Conservation (phyloP, 2,113 vertebrate species). For the Ptilorrhoa leucosticta region DNA sequence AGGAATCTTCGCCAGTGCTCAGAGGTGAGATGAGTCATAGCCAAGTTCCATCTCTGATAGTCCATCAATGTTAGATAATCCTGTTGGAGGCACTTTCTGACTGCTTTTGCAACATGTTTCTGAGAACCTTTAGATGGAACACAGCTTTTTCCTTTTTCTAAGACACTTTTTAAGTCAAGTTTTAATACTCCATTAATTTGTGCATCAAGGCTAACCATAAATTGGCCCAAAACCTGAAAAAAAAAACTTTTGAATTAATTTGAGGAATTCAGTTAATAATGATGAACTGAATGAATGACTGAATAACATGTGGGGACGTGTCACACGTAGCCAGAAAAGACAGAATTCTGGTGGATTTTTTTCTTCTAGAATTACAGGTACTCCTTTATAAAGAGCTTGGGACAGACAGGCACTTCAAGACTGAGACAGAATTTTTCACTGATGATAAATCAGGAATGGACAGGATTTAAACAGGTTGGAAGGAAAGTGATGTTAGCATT, state of each 20-base stretch:
- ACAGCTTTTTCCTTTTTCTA: not conserved
- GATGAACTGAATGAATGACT: not conserved
- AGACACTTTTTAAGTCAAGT: not conserved
- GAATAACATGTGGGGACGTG: not conserved
- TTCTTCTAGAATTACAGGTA: not conserved
- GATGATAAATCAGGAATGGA: not conserved
- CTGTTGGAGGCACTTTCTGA: not conserved
- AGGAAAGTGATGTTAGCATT: not conserved
- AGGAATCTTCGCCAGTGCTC: not conserved
- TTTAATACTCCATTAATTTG: not conserved
- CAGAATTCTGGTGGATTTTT: not conserved
- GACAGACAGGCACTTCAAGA: not conserved
- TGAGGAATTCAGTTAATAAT: not conserved
- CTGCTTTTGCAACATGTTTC: not conserved
- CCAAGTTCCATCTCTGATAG: not conserved
- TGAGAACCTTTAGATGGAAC: not conserved
- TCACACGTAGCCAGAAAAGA: not conserved
- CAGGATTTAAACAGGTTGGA: not conserved
- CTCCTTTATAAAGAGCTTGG: not conserved
- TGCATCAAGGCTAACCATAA: not conserved
- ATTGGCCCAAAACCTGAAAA: not conserved
- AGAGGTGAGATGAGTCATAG: not conserved
- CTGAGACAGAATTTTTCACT: not conserved
- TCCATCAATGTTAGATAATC: not conserved
- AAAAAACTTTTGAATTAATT: not conserved